These are phyloP conservation scores for Acanthurus lineatus DNA, from an alignment of 2,797 vertebrate genomes.

Conservation along the genomic window DNA sequence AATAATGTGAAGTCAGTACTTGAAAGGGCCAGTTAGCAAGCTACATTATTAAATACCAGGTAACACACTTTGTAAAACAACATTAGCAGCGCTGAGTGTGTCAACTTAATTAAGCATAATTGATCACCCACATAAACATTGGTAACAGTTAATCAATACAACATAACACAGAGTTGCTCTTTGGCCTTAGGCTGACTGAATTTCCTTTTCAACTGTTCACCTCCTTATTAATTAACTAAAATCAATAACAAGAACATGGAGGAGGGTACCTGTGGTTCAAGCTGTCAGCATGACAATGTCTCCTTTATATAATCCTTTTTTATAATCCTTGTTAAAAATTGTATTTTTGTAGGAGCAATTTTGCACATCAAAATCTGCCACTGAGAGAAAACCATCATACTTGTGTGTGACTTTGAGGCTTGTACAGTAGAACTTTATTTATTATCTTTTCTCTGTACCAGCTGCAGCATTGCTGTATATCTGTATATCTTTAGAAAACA, in stretches of 20 bases:
- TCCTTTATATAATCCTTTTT: background rate
- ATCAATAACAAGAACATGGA: background rate
- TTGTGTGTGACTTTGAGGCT: background rate
- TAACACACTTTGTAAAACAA: background rate
- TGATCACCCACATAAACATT: background rate
- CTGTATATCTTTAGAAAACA: background rate
- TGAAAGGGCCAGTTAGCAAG: background rate
- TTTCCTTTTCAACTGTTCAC: background rate
- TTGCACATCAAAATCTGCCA: background rate
- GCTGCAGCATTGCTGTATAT: background rate
- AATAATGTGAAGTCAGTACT: background rate
- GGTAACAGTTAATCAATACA: background rate
- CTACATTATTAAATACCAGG: background rate
- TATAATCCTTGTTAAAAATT: background rate
- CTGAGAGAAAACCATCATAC: background rate
- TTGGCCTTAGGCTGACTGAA: background rate
- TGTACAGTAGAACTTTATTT: background rate
- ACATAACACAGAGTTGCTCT: background rate
- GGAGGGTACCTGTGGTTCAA: background rate
- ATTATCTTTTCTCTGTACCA: background rate
- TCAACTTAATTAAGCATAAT: slow-evolving; percentile 6
- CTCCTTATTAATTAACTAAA: background rate
- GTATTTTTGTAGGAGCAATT: background rate
- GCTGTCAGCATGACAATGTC: background rate
- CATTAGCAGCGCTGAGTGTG: background rate